Percentiles rank a stretch among this genome's conserved stretches.
phyloP scores from a whole-genome alignment of 1,140 invertebrate genomes.

The Melitaea cinxia region DNA sequence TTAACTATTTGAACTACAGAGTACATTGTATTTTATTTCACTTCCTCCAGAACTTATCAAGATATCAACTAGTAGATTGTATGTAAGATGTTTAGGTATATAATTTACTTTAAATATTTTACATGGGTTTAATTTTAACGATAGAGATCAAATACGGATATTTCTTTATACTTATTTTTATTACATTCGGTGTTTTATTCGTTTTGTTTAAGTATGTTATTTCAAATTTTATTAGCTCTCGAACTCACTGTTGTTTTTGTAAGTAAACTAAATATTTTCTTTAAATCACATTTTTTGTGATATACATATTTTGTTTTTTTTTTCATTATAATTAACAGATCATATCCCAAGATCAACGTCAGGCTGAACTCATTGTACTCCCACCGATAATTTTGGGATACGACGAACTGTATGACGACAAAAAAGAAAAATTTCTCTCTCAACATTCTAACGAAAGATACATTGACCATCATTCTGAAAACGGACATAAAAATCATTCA shows the following conservation, averaged over 20 bases:
- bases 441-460: too few species aligned
- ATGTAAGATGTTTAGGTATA: neutral
- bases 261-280: conserved; percentile 1
- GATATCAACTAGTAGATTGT: too few species aligned
- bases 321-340: conserved; percentile 5
- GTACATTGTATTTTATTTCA: too few species aligned
- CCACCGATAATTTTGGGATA: conserved; percentile 67
- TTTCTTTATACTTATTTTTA: neutral
- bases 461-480: too few species aligned
- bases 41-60: too few species aligned
- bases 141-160: neutral
- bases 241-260: conserved; percentile 16
- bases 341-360: conserved; percentile 31
- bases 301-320: too few species aligned
- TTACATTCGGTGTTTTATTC: neutral
- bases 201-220: conserved; percentile 15
- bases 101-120: neutral
- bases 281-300: neutral
- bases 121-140: neutral
- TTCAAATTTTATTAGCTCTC: neutral
- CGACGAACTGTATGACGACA: conserved; percentile 58
- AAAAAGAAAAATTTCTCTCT: conserved; percentile 1
- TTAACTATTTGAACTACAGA: too few species aligned
- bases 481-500: too few species aligned
- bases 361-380: conserved; percentile 59